These are phyloP conservation scores for Sarcoramphus papa DNA, from an alignment of 2,797 vertebrate species.

Conservation along the genomic window DNA sequence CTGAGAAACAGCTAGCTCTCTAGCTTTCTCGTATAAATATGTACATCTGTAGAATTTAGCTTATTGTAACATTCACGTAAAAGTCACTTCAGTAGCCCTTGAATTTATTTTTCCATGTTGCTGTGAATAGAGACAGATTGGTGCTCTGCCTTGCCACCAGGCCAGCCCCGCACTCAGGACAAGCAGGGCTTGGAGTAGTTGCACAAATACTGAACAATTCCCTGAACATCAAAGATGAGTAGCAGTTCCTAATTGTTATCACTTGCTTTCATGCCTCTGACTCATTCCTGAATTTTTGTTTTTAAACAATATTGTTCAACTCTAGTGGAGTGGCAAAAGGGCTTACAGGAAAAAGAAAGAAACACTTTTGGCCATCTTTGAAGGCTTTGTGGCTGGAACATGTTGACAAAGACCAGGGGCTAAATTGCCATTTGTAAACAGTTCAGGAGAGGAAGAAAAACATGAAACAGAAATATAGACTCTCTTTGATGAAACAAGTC, in stretches of 20 bases:
- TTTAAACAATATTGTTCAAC: neutral
- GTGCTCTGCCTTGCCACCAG: neutral
- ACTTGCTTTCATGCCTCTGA: neutral
- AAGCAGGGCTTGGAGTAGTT: neutral
- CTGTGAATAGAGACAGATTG: neutral
- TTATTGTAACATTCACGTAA: neutral
- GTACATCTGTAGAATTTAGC: neutral
- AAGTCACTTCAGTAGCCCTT: neutral
- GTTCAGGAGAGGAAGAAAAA: neutral
- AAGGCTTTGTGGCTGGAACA: neutral
- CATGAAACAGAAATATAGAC: neutral
- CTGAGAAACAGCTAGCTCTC: neutral
- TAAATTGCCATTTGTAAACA: neutral
- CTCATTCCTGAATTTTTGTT: neutral
- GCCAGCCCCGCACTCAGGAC: neutral
- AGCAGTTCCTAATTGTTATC: neutral
- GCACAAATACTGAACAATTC: neutral
- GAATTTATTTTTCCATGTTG: neutral
- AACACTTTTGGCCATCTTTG: neutral
- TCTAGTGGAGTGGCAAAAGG: neutral
- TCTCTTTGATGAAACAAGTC: neutral
- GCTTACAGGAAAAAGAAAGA: neutral
- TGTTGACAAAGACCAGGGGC: neutral
- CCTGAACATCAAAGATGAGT: neutral
- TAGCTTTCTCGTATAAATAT: neutral